Evolutionary conservation across 2,888 invertebrate genomes (phyloP), one percentile per base, ranked within the genome.

Genomic region (Eupithecia exiguata): DNA sequence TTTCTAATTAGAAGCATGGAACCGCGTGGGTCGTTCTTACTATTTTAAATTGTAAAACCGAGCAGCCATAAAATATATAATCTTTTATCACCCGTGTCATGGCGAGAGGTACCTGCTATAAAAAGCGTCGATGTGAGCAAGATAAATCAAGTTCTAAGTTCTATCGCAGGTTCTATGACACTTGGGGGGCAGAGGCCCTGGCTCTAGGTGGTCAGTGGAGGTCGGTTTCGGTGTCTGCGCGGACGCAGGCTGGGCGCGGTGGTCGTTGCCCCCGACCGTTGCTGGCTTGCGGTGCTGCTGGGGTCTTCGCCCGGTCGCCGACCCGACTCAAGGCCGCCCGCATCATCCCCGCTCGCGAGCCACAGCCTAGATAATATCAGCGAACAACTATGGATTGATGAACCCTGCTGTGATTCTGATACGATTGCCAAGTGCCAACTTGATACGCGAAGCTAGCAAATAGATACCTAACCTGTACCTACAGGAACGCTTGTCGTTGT

Each of bases 191-290:
- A 78, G 80, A 82, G 78, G 83, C 84, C 82, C 84, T 78, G 84
- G 84, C 58, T 70, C 68, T 61, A 62, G 72, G 83, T 83, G 84
- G 83, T 75, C 79, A 79, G 78, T 81, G 84, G 84, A 89, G 89
- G 90, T 89, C 89, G 87, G 84, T 84, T 89, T 88, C 89, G 87
- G 84, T 84, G 84, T 80, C 84, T 86, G 84, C 86, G 88, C 90
- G 84, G 86, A 85, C 88, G 87, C 87, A 88, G 84, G 83, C 87
- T 89, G 88, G 86, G 84, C 88, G 86, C 78, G 82, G 83, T 91
- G 93, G 93, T 92, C 94, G 93, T 94, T 94, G 93, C 93, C 94
- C 93, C 92, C 93, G 89, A 92, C 93, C 93, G 93, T 93, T 93
- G 94, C 91, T 92, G 92, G 89, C 88, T 91, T 88, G 91, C 90